These are phyloP conservation scores for Drosophila cognata DNA, from an alignment of 2,888 invertebrate genomes.

Conservation along the genomic window DNA sequence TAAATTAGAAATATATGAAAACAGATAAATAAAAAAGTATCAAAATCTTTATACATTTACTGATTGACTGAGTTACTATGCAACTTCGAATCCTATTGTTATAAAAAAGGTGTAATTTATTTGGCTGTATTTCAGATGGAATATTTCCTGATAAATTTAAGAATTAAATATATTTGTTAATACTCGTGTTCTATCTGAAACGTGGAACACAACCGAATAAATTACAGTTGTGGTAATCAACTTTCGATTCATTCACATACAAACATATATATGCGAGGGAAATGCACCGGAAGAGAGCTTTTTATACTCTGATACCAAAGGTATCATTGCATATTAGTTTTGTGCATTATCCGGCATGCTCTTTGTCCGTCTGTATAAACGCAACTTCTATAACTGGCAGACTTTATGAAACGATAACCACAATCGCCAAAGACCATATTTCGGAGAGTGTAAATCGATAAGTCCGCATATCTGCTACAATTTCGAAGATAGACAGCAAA, in stretches of 20 bases:
- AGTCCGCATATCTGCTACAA: too few species aligned
- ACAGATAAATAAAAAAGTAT: not conserved
- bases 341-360: too few species aligned
- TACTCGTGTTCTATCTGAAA: not conserved
- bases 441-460: not conserved
- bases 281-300: conserved; percentile 18
- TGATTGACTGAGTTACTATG: not conserved
- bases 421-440: too few species aligned
- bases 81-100: not conserved
- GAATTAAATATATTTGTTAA: not conserved
- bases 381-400: too few species aligned
- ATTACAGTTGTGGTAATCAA: not conserved
- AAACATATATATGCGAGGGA: not conserved
- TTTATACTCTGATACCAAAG: not conserved
- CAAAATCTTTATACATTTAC: not conserved
- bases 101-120: not conserved
- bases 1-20: not conserved
- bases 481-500: too few species aligned
- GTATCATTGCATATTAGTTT: not conserved
- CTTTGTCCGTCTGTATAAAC: too few species aligned
- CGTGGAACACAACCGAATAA: not conserved
- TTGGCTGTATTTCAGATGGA: not conserved
- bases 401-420: too few species aligned
- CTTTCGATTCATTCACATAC: not conserved
- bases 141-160: not conserved